Conservation (phyloP, 1,140 invertebrate species). For the Drosophila lini region DNA sequence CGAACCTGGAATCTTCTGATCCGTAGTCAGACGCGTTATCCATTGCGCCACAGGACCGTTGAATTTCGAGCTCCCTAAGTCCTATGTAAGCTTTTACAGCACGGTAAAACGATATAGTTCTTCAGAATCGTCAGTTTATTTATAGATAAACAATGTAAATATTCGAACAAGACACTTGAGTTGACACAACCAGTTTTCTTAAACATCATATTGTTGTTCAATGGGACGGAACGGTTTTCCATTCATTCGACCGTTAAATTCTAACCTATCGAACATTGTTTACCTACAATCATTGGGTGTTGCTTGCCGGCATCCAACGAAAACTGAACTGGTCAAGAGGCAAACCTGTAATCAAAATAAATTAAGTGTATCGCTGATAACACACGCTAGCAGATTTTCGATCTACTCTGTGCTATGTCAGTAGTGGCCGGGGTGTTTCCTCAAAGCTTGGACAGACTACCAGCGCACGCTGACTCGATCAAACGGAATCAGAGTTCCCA, state of each 20-base stretch:
- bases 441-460: neutral
- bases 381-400: neutral
- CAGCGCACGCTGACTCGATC: constrained; percentile 20
- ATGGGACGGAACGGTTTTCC: neutral
- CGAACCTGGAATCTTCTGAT: too few species aligned
- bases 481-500: neutral
- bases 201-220: neutral
- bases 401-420: neutral
- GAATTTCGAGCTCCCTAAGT: neutral
- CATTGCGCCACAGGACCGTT: constrained; percentile 88
- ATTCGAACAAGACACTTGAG: neutral
- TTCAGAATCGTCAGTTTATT: neutral
- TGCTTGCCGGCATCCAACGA: constrained; percentile 1
- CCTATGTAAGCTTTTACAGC: neutral
- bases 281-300: constrained; percentile 1
- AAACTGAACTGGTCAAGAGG: neutral
- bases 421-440: constrained; percentile 13
- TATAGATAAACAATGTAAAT: neutral
- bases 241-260: neutral
- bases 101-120: too few species aligned
- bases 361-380: constrained; percentile 9
- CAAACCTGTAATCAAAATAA: constrained; percentile 1
- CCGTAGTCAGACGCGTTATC: constrained; percentile 88
- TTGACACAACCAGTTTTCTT: neutral
- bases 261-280: neutral